A percentile compares a stretch with the other conserved stretches of the same genome.
phyloP scores from a whole-genome alignment of 2,113 vertebrate species.

The Pandion haliaetus region DNA sequence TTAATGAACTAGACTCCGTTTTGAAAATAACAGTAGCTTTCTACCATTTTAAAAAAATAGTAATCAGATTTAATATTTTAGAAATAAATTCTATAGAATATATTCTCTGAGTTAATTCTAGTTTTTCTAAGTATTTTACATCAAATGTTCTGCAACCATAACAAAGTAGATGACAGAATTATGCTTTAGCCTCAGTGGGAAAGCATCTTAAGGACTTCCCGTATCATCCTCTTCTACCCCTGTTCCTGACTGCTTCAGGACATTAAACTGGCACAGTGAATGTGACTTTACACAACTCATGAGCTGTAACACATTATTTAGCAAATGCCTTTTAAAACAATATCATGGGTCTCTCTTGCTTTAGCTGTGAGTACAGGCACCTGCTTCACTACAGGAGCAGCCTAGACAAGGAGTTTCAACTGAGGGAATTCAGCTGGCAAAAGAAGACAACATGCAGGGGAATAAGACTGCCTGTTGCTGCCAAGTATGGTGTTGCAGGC shows the following conservation, averaged over 20 bases:
- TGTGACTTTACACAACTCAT: neutral
- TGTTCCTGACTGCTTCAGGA: neutral
- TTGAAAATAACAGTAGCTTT: slow-evolving; percentile 35
- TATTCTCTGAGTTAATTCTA: slow-evolving; percentile 54
- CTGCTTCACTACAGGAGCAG: neutral
- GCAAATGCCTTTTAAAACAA: neutral
- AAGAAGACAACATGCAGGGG: neutral
- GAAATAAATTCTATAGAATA: slow-evolving; percentile 63
- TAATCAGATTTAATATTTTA: slow-evolving; percentile 45
- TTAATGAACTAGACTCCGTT: slow-evolving; percentile 23
- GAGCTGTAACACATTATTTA: neutral
- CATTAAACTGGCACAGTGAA: neutral
- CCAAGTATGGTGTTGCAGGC: neutral
- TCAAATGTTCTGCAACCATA: neutral
- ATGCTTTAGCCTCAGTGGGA: neutral
- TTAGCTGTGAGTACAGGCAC: neutral
- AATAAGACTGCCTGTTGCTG: neutral
- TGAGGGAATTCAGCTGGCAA: neutral
- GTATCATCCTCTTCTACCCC: neutral
- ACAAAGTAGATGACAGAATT: neutral
- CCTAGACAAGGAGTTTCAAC: neutral
- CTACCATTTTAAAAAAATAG: slow-evolving; percentile 60
- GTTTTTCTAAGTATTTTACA: slow-evolving; percentile 43
- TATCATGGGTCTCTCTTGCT: neutral
- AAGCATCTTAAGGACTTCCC: neutral